These are phyloP conservation scores for Cottus gobio DNA, from an alignment of 2,113 vertebrate genomes.

Conservation along the genomic window DNA sequence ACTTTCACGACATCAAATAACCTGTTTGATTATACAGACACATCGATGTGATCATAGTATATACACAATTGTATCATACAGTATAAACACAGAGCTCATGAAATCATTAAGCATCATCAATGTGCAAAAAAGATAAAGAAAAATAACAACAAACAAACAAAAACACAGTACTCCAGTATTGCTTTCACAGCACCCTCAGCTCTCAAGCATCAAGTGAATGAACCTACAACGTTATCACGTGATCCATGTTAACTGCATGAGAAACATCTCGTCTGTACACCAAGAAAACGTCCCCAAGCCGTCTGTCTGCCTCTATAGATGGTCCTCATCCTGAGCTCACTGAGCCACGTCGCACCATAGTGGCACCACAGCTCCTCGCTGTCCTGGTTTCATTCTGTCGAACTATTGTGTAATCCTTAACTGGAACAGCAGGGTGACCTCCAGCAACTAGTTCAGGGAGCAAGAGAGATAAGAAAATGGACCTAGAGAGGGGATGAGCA, in stretches of 20 bases:
- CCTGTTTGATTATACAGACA: background rate
- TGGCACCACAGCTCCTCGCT: constrained; percentile 58
- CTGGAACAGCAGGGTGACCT: constrained; percentile 79
- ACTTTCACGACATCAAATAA: background rate
- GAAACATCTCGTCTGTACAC: constrained; percentile 16
- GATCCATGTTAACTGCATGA: constrained; percentile 15
- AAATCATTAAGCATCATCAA: background rate
- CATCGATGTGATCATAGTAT: background rate
- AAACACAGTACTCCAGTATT: background rate
- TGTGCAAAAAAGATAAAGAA: background rate
- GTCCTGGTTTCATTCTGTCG: constrained; percentile 81
- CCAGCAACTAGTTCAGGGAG: constrained; percentile 75
- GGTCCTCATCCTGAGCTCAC: constrained; percentile 29
- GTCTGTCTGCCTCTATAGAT: constrained; percentile 22
- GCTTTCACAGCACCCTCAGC: background rate
- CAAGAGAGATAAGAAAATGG: constrained; percentile 56
- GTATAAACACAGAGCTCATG: background rate
- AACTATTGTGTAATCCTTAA: constrained; percentile 77
- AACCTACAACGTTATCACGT: background rate
- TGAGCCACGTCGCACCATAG: constrained; percentile 65
- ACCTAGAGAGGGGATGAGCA: constrained; percentile 58
- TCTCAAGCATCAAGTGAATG: background rate
- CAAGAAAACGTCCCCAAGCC: constrained; percentile 4
- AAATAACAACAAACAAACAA: background rate
- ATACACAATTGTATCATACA: background rate